Conservation (phyloP, 2,113 vertebrate species). For the Albula glossodonta region DNA sequence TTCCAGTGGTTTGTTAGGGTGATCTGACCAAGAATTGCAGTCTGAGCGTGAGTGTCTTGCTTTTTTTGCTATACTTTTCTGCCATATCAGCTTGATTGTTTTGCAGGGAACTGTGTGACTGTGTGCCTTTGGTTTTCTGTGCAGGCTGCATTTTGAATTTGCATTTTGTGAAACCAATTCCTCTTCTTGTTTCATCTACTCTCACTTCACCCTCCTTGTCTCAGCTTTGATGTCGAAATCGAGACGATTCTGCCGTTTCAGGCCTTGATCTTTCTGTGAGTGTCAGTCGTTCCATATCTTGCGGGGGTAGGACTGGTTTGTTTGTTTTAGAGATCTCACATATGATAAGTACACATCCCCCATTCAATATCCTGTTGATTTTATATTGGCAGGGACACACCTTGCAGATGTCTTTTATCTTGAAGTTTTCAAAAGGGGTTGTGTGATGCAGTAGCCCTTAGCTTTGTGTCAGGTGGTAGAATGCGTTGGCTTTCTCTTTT, state of each 20-base stretch:
- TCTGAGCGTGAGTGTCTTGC: not conserved
- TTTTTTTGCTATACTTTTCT: not conserved
- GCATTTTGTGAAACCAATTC: not conserved
- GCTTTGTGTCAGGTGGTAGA: not conserved
- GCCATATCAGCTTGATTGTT: not conserved
- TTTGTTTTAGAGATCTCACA: not conserved
- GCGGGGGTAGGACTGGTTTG: not conserved
- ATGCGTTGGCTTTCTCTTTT: not conserved
- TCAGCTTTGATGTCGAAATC: no score
- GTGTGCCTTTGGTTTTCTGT: no score
- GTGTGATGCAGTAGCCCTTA: no score
- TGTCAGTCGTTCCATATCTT: no score
- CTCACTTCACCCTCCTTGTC: not conserved
- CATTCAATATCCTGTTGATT: not conserved
- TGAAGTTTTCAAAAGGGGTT: not conserved
- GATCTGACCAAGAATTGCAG: not conserved
- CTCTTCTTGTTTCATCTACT: not conserved
- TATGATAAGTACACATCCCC: not conserved
- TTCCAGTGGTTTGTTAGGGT: not conserved
- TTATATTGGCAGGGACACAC: not conserved
- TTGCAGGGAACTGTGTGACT: not conserved
- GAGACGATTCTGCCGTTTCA: not conserved
- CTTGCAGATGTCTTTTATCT: not conserved
- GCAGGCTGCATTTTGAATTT: no score
- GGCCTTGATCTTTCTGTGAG: not conserved